Base-by-base conservation (phyloP, 37 sponge, comb jelly and placozoan species). In the Bolinopsis microptera region DNA sequence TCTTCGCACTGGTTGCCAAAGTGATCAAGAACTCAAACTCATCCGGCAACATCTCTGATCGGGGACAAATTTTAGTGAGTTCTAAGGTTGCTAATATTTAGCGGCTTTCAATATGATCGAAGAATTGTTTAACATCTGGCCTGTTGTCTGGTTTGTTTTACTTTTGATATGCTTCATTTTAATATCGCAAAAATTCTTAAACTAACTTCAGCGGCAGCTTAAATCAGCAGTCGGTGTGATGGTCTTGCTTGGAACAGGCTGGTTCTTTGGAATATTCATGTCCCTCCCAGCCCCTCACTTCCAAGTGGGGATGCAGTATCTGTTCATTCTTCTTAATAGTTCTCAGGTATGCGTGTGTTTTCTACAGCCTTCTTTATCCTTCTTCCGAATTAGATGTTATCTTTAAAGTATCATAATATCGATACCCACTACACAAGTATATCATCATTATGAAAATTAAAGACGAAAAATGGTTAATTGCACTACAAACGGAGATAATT, bases 251-350 rank as follows among this genome's bases (percentile, higher is more conserved):
- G 90, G 90, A n/a, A 86, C 90, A 48, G 90, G 90, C 13, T 86
- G 90, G 90, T 86, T 86, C 61, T 41, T 86, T 40, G 90, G 90
- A 24, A 86, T 86, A 24, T 86, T 86, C 61, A 86, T 86, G 90
- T 38, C 90, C 13, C 26, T 86, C 0, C 90, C 90, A 39, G 28
- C 61, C 25, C 90, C 90, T 9, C 31, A 86, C 48, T 33, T 86
- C 36, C 90, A 86, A 39, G 61, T 86, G 2, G 41, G n/a, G 9
- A 86, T 86, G 90, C 90, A 86, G 90, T 86, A 86, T 48, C 32
- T 86, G 30, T 86, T 86, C 61, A 86, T 86, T 30, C 41, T 86
- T 28, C 90, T 86, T 48, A 86, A 86, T 30, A 40, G 90, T 48
- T 28, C 90, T 1, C 90, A 86, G 90, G 90, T 86, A 5, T 18